These are phyloP conservation scores for Seladonia tumulorum DNA, from an alignment of 2,888 invertebrate species.

Conservation along the genomic window DNA sequence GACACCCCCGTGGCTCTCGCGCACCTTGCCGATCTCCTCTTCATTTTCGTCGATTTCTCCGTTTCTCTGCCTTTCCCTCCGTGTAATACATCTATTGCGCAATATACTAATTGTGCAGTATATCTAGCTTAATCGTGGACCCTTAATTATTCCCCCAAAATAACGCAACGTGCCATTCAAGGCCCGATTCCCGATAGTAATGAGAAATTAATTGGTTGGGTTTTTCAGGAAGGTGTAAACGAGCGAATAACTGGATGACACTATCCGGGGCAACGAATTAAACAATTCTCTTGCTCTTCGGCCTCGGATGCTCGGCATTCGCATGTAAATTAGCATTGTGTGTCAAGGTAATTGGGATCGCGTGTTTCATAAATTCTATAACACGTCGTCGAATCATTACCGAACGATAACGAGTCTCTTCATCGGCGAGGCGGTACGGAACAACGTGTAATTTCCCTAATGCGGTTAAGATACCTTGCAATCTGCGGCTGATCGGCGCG, in stretches of 20 bases:
- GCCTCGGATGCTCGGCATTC: slow-evolving; percentile 12
- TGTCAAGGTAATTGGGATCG: slow-evolving; percentile 46
- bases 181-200: too few species aligned
- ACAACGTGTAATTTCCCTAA: slow-evolving; percentile 66
- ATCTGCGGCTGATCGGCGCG: slow-evolving; percentile 9
- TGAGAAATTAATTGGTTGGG: not conserved
- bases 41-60: slow-evolving; percentile 45
- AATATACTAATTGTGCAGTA: too few species aligned
- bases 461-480: slow-evolving; percentile 48
- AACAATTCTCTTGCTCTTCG: not conserved
- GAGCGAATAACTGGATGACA: not conserved
- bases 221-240: not conserved
- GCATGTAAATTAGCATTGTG: slow-evolving; percentile 33
- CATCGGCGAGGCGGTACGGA: slow-evolving; percentile 49
- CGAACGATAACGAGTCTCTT: slow-evolving; percentile 60
- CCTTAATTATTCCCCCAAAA: too few species aligned
- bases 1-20: slow-evolving; percentile 65
- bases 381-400: slow-evolving; percentile 62
- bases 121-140: too few species aligned
- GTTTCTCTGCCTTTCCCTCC: not conserved
- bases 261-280: not conserved
- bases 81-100: too few species aligned
- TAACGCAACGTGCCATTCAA: too few species aligned
- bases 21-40: slow-evolving; percentile 63
- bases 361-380: slow-evolving; percentile 58